Conservation (phyloP, 2,797 vertebrate genomes). For the Enteromius paludinosus region DNA sequence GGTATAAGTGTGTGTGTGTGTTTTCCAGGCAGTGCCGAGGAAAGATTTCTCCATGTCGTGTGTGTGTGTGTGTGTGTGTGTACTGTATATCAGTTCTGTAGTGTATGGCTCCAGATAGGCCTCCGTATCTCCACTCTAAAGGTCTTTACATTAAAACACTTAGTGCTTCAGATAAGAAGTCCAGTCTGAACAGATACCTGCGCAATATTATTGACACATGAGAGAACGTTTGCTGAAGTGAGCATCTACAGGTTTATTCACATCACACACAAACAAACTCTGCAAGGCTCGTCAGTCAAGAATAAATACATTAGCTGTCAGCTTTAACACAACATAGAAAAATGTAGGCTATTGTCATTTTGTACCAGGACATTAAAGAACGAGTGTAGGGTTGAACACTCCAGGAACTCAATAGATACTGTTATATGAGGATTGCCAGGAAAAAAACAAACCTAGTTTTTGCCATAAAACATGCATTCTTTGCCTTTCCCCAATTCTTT, state of each 20-base stretch:
- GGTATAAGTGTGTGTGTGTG: not conserved
- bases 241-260: constrained; percentile 23
- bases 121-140: constrained; percentile 18
- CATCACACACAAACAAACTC: constrained; percentile 3
- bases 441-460: not conserved
- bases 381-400: too few species aligned
- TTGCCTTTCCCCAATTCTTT: not conserved
- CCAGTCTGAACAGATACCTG: not conserved
- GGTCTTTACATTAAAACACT: constrained; percentile 30
- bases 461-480: not conserved
- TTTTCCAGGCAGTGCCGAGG: not conserved
- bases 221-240: not conserved
- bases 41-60: not conserved
- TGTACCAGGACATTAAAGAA: too few species aligned
- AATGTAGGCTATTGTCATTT: not conserved
- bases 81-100: not conserved
- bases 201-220: not conserved
- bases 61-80: not conserved
- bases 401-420: too few species aligned
- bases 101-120: not conserved
- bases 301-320: not conserved
- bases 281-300: not conserved
- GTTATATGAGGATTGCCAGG: not conserved
- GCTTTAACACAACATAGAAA: not conserved
- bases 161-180: constrained; percentile 7